phyloP scores from a whole-genome alignment of 1,140 invertebrate species.

The Oryctes rhinoceros region DNA sequence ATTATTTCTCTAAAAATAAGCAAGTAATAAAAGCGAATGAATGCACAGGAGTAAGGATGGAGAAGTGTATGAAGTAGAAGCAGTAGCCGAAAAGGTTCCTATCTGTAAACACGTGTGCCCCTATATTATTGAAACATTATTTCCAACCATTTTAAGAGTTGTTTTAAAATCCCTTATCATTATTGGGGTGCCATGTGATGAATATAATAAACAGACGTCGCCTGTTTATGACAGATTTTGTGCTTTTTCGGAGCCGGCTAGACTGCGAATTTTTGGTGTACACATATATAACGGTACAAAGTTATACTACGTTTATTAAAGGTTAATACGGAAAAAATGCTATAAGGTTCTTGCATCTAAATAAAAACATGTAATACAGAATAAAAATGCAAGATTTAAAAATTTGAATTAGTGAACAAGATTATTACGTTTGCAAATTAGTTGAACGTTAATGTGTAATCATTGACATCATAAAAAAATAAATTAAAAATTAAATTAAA shows the following conservation, averaged over 20 bases:
- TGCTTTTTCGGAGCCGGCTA: slow-evolving; percentile 20
- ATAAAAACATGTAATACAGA: too few species aligned
- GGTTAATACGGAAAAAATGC: too few species aligned
- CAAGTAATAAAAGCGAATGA: slow-evolving; percentile 30
- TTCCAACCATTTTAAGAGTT: slow-evolving; percentile 34
- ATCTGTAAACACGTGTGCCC: slow-evolving; percentile 23
- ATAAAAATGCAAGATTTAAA: too few species aligned
- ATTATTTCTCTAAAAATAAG: slow-evolving; percentile 29
- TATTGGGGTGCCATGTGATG: slow-evolving; percentile 33
- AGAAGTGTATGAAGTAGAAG: background rate
- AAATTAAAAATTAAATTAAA: too few species aligned
- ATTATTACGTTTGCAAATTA: too few species aligned
- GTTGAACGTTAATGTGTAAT: too few species aligned
- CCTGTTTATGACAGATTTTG: slow-evolving; percentile 25
- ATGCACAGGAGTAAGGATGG: background rate
- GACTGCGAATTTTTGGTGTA: slow-evolving; percentile 17
- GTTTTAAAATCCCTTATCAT: slow-evolving; percentile 33
- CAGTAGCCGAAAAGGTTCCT: slow-evolving; percentile 31
- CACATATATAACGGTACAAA: too few species aligned
- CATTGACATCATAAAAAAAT: too few species aligned
- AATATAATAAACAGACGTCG: slow-evolving; percentile 37
- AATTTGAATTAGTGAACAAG: too few species aligned
- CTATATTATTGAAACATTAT: slow-evolving; percentile 35
- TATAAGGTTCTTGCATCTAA: too few species aligned
- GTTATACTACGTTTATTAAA: too few species aligned